phyloP scores from a whole-genome alignment of 2,797 vertebrate species.

The Argyrosomus regius region DNA sequence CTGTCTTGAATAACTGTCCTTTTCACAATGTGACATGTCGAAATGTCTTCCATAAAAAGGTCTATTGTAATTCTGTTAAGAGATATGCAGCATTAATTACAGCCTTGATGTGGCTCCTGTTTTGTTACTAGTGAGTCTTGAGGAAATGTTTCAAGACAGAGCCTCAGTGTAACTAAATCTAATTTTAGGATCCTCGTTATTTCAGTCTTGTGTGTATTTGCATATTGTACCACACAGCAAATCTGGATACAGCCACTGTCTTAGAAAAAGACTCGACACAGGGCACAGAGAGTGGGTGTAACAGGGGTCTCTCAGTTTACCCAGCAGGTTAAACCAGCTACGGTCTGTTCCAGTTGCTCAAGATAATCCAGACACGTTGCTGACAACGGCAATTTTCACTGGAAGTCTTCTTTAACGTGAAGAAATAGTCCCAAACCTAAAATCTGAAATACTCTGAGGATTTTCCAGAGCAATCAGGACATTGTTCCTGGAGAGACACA shows the following conservation, averaged over 20 bases:
- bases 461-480: background rate
- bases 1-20: too few species aligned
- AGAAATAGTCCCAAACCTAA: background rate
- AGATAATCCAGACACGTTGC: background rate
- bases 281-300: background rate
- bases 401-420: background rate
- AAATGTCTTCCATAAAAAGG: too few species aligned
- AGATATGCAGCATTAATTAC: too few species aligned
- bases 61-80: too few species aligned
- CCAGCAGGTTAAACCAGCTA: background rate
- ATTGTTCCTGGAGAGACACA: background rate
- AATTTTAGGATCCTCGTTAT: background rate
- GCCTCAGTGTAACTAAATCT: background rate
- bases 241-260: background rate
- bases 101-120: too few species aligned
- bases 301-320: background rate
- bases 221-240: background rate
- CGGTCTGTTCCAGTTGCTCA: background rate
- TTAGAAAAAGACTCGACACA: background rate
- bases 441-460: background rate
- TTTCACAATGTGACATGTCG: too few species aligned
- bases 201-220: background rate
- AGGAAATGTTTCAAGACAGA: background rate
- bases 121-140: too few species aligned
- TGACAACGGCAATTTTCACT: background rate